Evolutionary conservation across 2,888 invertebrate species (phyloP), one percentile per base, ranked within the genome.

Genomic region (Pheosia gnoma): DNA sequence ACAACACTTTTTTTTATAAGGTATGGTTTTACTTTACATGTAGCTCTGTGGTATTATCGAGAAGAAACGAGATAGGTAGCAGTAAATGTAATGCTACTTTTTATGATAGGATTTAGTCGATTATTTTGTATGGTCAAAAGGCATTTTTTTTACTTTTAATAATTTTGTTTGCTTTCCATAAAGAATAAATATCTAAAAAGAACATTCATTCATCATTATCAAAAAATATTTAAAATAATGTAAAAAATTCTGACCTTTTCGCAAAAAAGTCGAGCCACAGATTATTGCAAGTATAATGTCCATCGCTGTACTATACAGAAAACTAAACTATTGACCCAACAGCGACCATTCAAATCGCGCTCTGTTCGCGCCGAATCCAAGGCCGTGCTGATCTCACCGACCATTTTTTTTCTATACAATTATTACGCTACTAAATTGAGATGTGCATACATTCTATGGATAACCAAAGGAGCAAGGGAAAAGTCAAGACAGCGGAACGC

Each of bases 301-400:
- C 25, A 25, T 25, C 25, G 25, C 25, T 25, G 25, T 25, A 25
- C 8, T n/a, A n/a, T 6, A n/a, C n/a, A 47, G 47, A n/a, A 47
- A 47, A 47, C 47, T 25, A 25, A 25, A 25, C 25, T 25, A 81
- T 79, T 77, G 80, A 80, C 81, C 75, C 71, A 77, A 68, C 81
- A 84, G 77, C 79, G 82, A 77, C 89, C 89, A 89, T 90, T 81
- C 85, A 81, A 80, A 68, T 68, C 75, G 76, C 66, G 70, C 83
- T 75, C 74, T 76, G 75, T 79, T 71, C 75, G 80, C 79, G 81
- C 77, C 78, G 81, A 75, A 77, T 71, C 78, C 90, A 92, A 92
- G 92, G 92, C 78, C 88, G 74, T 65, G 86, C 81, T 92, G 92
- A 93, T 91, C 91, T 92, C 92, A 93, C 88, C 87, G 78, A 66